These are phyloP conservation scores for Halcyon smyrnensis DNA, from an alignment of 2,797 vertebrate genomes.

Conservation along the genomic window DNA sequence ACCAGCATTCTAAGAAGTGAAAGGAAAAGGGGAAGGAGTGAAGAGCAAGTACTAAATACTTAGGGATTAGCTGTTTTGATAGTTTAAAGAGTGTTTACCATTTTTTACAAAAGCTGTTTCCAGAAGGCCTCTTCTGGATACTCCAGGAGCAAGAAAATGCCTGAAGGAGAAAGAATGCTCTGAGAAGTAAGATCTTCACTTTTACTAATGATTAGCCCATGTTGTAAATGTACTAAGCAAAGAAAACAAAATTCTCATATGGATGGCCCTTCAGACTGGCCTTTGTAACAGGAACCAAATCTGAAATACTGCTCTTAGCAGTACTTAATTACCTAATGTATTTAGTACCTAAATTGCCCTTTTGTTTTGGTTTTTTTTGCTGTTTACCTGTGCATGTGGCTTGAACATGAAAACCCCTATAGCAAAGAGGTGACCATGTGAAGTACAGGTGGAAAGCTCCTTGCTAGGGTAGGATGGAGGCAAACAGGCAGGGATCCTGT, in stretches of 20 bases:
- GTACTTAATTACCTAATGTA: not conserved
- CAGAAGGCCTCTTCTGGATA: not conserved
- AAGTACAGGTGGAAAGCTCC: not conserved
- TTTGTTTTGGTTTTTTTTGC: not conserved
- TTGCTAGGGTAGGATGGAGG: not conserved
- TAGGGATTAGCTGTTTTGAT: not conserved
- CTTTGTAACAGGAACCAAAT: not conserved
- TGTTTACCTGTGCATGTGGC: not conserved
- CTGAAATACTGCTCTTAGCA: not conserved
- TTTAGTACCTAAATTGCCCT: not conserved
- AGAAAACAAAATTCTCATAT: not conserved
- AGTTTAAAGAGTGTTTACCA: not conserved
- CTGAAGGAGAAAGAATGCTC: not conserved
- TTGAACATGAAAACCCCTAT: not conserved
- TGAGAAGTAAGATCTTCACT: not conserved
- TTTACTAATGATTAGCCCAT: not conserved
- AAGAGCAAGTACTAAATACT: not conserved
- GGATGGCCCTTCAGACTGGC: not conserved
- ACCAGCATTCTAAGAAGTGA: not conserved
- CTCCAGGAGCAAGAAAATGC: not conserved
- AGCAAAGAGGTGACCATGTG: not conserved
- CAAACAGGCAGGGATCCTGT: not conserved
- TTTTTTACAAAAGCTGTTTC: not conserved
- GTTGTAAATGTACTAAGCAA: not conserved
- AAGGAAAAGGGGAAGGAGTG: not conserved